phyloP scores from a whole-genome alignment of 2,113 vertebrate species.

The Electrona antarctica region DNA sequence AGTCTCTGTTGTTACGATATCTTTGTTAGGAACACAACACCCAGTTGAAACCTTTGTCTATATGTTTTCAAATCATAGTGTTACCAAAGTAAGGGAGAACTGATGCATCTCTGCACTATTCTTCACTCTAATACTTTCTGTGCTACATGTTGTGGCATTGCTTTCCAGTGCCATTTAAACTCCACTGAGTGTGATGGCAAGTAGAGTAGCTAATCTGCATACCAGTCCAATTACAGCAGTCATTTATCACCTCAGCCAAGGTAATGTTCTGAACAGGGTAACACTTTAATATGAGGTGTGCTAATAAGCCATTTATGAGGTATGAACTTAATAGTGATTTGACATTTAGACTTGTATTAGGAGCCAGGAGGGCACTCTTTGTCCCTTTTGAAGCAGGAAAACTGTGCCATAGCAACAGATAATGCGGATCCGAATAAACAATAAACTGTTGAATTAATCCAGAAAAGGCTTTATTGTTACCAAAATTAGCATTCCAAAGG shows the following conservation, averaged over 20 bases:
- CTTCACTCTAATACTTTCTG: too few relatives aligned
- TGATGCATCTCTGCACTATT: too few relatives aligned
- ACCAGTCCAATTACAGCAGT: not conserved
- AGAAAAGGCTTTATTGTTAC: constrained; percentile 1
- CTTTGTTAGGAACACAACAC: constrained; percentile 16
- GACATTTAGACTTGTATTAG: not conserved
- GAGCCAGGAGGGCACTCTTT: not conserved
- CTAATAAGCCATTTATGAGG: constrained; percentile 33
- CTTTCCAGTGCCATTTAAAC: not conserved
- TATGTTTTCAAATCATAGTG: not conserved
- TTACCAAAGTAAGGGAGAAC: not conserved
- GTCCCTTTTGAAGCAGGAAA: not conserved
- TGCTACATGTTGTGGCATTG: not conserved
- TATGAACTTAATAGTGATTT: not conserved
- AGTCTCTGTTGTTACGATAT: not conserved
- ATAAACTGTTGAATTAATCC: constrained; percentile 10
- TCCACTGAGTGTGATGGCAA: not conserved
- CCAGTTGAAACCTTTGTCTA: not conserved
- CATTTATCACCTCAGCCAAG: constrained; percentile 4
- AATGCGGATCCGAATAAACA: not conserved
- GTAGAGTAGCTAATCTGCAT: not conserved
- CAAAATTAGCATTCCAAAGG: not conserved
- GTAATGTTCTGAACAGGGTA: constrained; percentile 14
- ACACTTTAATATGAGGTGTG: constrained; percentile 31
- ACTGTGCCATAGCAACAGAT: too few relatives aligned